Conservation (phyloP, 2,888 invertebrate genomes). For the Coleophora deauratella region DNA sequence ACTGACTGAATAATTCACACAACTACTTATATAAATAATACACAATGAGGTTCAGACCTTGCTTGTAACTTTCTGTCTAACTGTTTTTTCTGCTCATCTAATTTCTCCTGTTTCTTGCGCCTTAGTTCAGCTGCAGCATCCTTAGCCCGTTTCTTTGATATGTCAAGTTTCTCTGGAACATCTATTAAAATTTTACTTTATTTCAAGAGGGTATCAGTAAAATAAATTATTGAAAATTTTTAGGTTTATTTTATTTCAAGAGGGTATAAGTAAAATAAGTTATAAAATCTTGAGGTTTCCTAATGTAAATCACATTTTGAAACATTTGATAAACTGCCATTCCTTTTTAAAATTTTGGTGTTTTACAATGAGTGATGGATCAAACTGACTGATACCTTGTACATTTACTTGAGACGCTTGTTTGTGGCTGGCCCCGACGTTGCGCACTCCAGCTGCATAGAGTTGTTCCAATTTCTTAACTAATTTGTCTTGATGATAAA, state of each 20-base stretch:
- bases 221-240: too few relatives aligned
- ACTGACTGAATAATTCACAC: too few relatives aligned
- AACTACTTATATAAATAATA: too few relatives aligned
- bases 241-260: too few relatives aligned
- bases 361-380: too few relatives aligned
- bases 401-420: conserved; percentile 35
- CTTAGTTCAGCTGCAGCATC: conserved; percentile 49
- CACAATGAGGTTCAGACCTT: conserved; percentile 32
- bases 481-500: conserved; percentile 50
- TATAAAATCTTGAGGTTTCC: too few relatives aligned
- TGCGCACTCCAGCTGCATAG: conserved; percentile 43
- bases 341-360: too few relatives aligned
- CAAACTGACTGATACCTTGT: too few relatives aligned
- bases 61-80: conserved; percentile 58
- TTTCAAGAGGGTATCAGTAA: too few relatives aligned
- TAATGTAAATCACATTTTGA: too few relatives aligned
- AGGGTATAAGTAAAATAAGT: too few relatives aligned
- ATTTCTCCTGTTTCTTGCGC: conserved; percentile 46
- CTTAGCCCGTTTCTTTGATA: conserved; percentile 50
- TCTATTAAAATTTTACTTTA: conserved; percentile 14
- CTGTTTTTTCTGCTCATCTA: conserved; percentile 52
- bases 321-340: too few relatives aligned
- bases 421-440: conserved; percentile 51
- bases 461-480: conserved; percentile 50
- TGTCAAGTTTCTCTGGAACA: conserved; percentile 32